Base-by-base conservation (phyloP, 2,797 vertebrate genomes). In the Premnoplex brunnescens region DNA sequence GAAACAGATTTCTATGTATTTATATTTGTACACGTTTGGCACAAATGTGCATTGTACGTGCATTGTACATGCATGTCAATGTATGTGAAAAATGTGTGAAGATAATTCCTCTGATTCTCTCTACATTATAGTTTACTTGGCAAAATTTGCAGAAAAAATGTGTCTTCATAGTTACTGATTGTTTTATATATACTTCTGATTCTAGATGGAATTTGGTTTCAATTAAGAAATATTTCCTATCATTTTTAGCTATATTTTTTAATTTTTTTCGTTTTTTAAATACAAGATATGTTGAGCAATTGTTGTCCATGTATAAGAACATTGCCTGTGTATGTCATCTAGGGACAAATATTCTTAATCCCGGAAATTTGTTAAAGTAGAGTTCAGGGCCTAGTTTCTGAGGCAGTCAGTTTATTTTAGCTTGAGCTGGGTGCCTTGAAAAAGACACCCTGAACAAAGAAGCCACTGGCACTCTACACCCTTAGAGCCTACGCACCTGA, bases 401-500 rank as follows among this genome's bases (percentile, higher is more conserved):
- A 51, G 27, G 27, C 27, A 51, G 49, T 51, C 49, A 51, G 49
- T 51, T 51, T 51, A 28, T 51, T 51, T 51, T 27, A 51, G 27
- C 27, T 51, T 51, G 49, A 51, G 49, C 27, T 28, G 9, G 9
- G 9, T 56, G 9, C 15, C 30, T 63, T 2, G 3, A 7, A 7
- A 41, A 26, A 27, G 26, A 26, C 7, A 26, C 14, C 5, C 48
- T 24, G 39, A 30, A 48, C 5, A 32, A 48, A 58, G 34, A 32
- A 36, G 36, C 15, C 26, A 1, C 12, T 32, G 24, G 2, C 12
- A 11, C 26, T 55, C 54, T 48, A 46, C 0, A 0, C 16, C 17
- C 7, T 23, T 7, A 7, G 9, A 36, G 14, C 48, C 49, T 51
- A 9, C 28, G 27, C 49, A 51, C 27, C 27, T 28, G 49, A 51